phyloP scores from a whole-genome alignment of 2,113 vertebrate genomes.

The Pheucticus melanocephalus region DNA sequence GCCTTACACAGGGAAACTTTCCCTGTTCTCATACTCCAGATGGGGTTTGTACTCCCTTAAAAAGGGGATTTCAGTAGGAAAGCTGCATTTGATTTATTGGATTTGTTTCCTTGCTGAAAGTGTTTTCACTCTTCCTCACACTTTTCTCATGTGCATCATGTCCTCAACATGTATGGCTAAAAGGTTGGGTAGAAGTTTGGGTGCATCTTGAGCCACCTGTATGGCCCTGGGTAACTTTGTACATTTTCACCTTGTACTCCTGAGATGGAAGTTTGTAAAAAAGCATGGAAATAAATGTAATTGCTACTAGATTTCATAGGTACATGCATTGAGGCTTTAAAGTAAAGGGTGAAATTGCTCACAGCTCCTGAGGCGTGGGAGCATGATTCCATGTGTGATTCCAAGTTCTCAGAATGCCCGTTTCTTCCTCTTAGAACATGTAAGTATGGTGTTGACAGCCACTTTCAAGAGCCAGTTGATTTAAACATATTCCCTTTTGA shows the following conservation, averaged over 20 bases:
- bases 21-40: background rate
- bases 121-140: background rate
- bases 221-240: background rate
- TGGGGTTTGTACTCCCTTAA: background rate
- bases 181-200: background rate
- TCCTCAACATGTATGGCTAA: background rate
- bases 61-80: background rate
- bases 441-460: background rate
- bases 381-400: accelerated
- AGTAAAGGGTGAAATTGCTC: background rate
- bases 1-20: background rate
- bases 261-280: background rate
- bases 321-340: background rate
- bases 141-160: background rate
- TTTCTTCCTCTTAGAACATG: background rate
- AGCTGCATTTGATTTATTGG: background rate
- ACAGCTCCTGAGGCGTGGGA: accelerated
- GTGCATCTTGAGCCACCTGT: background rate
- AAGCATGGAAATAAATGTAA: background rate
- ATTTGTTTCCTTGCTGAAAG: background rate
- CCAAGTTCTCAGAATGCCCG: background rate
- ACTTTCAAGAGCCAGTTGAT: background rate
- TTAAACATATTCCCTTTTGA: accelerated
- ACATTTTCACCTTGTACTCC: background rate
- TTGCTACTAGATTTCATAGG: background rate